Evolutionary conservation across 2,797 vertebrate genomes (phyloP).

Genomic region (Xerus rutilus): DNA sequence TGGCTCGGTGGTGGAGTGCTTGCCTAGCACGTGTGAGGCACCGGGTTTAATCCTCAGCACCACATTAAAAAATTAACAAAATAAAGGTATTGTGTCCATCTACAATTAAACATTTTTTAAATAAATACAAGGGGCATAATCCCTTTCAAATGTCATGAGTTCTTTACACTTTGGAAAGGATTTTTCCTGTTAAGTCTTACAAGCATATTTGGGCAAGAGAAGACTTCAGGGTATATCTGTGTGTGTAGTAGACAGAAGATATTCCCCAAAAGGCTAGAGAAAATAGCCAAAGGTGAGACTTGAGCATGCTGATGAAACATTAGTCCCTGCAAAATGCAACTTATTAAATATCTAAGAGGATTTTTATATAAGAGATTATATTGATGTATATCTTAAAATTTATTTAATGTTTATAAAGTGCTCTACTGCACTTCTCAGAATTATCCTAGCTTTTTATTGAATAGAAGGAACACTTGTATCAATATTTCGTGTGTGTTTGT

Average conservation of each 20-base stretch:
- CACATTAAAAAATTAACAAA: too few relatives aligned
- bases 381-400: not conserved
- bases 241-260: not conserved
- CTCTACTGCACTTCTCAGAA: not conserved
- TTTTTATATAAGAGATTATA: not conserved
- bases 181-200: not conserved
- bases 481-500: not conserved
- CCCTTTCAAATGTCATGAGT: not conserved
- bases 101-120: too few relatives aligned
- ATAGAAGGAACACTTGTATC: not conserved
- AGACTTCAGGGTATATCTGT: not conserved
- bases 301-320: not conserved
- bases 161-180: not conserved
- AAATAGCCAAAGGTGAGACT: not conserved
- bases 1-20: too few relatives aligned
- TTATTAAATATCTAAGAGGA: not conserved
- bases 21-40: too few relatives aligned
- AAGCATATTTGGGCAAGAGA: not conserved
- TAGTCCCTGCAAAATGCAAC: not conserved
- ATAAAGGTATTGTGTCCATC: too few relatives aligned
- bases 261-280: not conserved
- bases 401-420: not conserved
- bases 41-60: too few relatives aligned
- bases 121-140: not conserved
- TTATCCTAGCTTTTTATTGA: conserved; percentile 15